Evolutionary conservation across 2,113 vertebrate genomes (phyloP).

Genomic region (Neotoma lepida): DNA sequence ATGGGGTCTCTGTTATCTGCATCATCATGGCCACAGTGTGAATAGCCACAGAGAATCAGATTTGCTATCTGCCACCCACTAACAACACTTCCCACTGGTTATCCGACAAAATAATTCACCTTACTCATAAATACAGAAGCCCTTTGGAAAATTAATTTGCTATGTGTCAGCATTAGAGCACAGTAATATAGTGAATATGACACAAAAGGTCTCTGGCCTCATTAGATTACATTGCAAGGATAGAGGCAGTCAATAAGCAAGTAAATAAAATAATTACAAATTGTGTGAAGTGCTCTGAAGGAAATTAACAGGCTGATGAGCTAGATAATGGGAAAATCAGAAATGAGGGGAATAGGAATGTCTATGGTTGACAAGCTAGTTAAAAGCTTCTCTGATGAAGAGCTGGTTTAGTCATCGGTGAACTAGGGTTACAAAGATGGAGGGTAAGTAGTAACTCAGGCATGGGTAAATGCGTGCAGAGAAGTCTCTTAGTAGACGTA

Average conservation of each 20-base stretch:
- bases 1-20: background rate
- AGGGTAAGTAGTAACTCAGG: background rate
- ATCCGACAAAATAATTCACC: constrained; percentile 43
- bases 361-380: background rate
- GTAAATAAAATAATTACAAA: constrained; percentile 47
- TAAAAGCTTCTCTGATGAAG: constrained; percentile 3
- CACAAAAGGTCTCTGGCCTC: constrained; percentile 6
- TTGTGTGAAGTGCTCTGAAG: background rate
- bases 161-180: constrained; percentile 17
- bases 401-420: background rate
- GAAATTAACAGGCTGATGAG: constrained; percentile 22
- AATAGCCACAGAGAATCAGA: constrained; percentile 7
- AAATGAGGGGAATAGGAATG: background rate
- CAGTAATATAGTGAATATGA: background rate
- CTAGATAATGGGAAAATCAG: constrained; percentile 2
- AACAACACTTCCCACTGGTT: background rate
- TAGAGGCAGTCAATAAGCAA: constrained; percentile 7
- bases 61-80: background rate
- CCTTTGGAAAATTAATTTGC: constrained; percentile 18
- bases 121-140: constrained; percentile 56
- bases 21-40: background rate
- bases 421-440: background rate
- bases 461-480: background rate
- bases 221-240: constrained; percentile 1
- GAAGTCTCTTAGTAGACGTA: background rate